Base-by-base conservation (phyloP, 2,888 invertebrate species). In the Pristionchus arcanus region DNA sequence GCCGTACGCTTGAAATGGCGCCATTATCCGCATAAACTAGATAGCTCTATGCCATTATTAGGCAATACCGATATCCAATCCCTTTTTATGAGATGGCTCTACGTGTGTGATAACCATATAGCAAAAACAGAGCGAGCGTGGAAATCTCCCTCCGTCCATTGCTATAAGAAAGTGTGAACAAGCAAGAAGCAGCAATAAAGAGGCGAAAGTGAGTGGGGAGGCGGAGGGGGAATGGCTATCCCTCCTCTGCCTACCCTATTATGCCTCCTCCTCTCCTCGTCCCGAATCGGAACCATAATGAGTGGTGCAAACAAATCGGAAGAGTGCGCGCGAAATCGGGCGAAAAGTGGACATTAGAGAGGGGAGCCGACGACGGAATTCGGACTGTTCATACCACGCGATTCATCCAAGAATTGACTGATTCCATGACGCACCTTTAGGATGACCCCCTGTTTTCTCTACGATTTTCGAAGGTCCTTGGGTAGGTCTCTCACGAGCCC, bases 251-350 rank as follows among this genome's bases (percentile, higher is more conserved):
- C 11, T 13, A 66, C 31, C 28, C 68, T 25, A 68, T 31, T 68
- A 68, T 68, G 68, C 68, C 68, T 66, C 68, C 68, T 68, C 68
- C 68, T 68, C 28, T n/a, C 68, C 66, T 28, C 34, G 3, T 13
- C 77, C 42, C 81, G 81, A 81, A 81, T 81, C n/a, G 81, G 81
- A 81, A 81, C 81, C 49, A 81, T 81, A 53, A 81, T 81, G 81
- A 81, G 81, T 19, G 49, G n/a, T 25, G 81, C 81, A 81, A 81
- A 81, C 81, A 81, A 53, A 81, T 25, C 63, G 63, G 55, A 55
- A 19, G 37, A 11, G 74, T 37, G 37, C 37, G 74, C 31, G 74
- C 31, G 37, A 19, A 37, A 74, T 74, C 37, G 74, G 37, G 37
- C 37, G 25, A 74, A 74, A 74, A 74, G 74, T 34, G 74, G 74